Evolutionary conservation across 1,140 invertebrate genomes (phyloP).

Genomic region (Bombus fervidus): DNA sequence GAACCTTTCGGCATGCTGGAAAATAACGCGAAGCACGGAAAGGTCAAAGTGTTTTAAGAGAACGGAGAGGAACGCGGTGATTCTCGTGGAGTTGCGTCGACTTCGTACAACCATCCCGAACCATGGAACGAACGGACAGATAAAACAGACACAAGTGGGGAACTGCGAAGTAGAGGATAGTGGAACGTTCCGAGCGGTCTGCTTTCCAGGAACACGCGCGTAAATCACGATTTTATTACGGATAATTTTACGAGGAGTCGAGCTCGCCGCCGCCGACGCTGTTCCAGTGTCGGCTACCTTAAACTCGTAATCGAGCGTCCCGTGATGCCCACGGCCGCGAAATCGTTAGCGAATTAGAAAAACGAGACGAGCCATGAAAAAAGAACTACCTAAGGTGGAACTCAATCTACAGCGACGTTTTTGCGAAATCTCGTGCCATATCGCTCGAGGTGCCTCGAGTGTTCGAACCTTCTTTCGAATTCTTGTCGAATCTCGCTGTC

Average conservation of each 20-base stretch:
- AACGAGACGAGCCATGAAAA: constrained; percentile 36
- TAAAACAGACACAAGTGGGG: constrained; percentile 29
- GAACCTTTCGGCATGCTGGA: neutral
- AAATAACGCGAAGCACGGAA: constrained; percentile 35
- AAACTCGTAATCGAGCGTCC: constrained; percentile 71
- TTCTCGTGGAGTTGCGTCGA: constrained; percentile 9
- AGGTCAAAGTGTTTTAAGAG: constrained; percentile 42
- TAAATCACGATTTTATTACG: constrained; percentile 79
- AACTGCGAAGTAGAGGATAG: constrained; percentile 38
- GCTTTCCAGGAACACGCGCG: constrained; percentile 73
- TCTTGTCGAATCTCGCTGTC: neutral
- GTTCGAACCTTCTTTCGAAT: neutral
- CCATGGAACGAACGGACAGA: constrained; percentile 21
- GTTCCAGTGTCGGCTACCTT: constrained; percentile 68
- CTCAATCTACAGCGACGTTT: neutral
- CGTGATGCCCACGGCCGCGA: constrained; percentile 23
- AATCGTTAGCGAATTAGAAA: constrained; percentile 70
- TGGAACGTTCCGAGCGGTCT: constrained; percentile 63
- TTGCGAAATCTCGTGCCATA: neutral
- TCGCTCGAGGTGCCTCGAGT: neutral
- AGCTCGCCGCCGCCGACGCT: constrained; percentile 49
- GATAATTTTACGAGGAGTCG: constrained; percentile 77
- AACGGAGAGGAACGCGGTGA: neutral
- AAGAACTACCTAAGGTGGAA: neutral
- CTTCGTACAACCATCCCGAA: constrained; percentile 15